Evolutionary conservation across 2,797 vertebrate species (phyloP).

Genomic region (Enteromius anoplus): DNA sequence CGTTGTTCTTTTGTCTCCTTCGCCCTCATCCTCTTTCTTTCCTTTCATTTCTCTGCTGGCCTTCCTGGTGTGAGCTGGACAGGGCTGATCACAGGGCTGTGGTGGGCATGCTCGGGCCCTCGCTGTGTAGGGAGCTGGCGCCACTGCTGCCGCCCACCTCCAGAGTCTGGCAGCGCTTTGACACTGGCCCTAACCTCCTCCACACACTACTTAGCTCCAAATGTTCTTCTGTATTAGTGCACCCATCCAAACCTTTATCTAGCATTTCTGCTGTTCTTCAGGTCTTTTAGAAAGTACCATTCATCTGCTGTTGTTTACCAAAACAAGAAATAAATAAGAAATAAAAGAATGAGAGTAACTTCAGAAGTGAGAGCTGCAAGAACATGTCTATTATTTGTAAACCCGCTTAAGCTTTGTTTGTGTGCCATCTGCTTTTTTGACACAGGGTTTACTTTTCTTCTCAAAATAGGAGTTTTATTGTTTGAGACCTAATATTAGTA

Average conservation of each 20-base stretch:
- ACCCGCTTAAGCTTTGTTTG: background rate
- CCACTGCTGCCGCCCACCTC: slow-evolving; percentile 62
- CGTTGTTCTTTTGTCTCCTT: slow-evolving; percentile 28
- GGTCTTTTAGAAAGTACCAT: slow-evolving; percentile 26
- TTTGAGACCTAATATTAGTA: slow-evolving; percentile 12
- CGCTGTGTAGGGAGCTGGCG: slow-evolving; percentile 68
- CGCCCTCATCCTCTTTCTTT: slow-evolving; percentile 42
- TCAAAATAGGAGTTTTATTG: background rate
- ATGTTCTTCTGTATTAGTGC: slow-evolving; percentile 36
- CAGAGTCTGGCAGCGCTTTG: slow-evolving; percentile 68
- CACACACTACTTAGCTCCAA: slow-evolving; percentile 37
- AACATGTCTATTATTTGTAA: slow-evolving; percentile 23
- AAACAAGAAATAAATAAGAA: slow-evolving; percentile 26
- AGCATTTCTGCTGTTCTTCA: slow-evolving; percentile 3
- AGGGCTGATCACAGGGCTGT: slow-evolving; percentile 50
- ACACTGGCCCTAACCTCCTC: slow-evolving; percentile 54
- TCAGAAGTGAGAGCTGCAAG: slow-evolving; percentile 2
- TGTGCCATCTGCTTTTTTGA: slow-evolving; percentile 47
- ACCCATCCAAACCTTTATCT: slow-evolving; percentile 25
- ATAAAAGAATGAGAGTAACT: slow-evolving; percentile 13
- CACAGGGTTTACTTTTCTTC: background rate
- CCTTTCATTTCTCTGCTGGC: slow-evolving; percentile 20
- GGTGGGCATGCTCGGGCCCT: slow-evolving; percentile 58
- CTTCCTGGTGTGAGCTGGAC: slow-evolving; percentile 51
- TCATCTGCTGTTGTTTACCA: slow-evolving; percentile 49